Evolutionary conservation across 2,113 vertebrate species (phyloP), one percentile per base, ranked within the genome.

Genomic region (Capra hircus): DNA sequence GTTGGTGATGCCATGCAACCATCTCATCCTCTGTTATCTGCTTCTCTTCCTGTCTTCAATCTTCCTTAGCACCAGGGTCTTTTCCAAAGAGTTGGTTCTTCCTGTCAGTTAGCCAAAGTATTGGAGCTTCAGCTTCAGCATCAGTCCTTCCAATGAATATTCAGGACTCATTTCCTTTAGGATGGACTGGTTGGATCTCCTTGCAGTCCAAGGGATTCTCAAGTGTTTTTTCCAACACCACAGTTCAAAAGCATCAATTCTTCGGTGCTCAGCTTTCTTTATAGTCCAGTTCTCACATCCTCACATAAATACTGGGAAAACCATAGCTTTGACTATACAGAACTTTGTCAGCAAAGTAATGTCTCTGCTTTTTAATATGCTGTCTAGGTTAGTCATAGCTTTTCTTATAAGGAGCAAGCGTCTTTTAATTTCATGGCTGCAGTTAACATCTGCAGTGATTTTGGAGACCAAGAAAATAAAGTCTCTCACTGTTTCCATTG

Each of bases 21-120:
- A 36, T 23, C 67, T 71, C n/a, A 40, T 71, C 19, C 19, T 23
- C 19, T 40, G 19, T 71, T 40, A 36, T 71, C n/a, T 0, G 0
- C n/a, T 71, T 71, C n/a, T 71, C 64, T 10, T 71, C n/a, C 67
- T 71, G 9, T 71, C 67, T 40, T 71, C 67, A 71, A 23, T 71
- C n/a, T 71, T 71, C 10, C 67, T 71, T 21, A 71, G n/a, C 19
- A 36, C n/a, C 19, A 40, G n/a, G 5, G 67, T 71, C 19, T 36
- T 71, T 23, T 71, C 67, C 67, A 71, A 71, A 71, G 10, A 71
- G 67, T 40, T 71, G 67, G 19, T 12, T 71, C 19, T 71, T 71
- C n/a, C 19, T 23, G 23, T 71, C 64, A 36, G 19, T 9, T 71
- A 36, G 64, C 19, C 64, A 71, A 71, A 71, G 64, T 71, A 36